Percentiles rank a stretch among this genome's conserved stretches.
Evolutionary conservation across 2,888 invertebrate species (phyloP).

Genomic region (Heliconius cydno): DNA sequence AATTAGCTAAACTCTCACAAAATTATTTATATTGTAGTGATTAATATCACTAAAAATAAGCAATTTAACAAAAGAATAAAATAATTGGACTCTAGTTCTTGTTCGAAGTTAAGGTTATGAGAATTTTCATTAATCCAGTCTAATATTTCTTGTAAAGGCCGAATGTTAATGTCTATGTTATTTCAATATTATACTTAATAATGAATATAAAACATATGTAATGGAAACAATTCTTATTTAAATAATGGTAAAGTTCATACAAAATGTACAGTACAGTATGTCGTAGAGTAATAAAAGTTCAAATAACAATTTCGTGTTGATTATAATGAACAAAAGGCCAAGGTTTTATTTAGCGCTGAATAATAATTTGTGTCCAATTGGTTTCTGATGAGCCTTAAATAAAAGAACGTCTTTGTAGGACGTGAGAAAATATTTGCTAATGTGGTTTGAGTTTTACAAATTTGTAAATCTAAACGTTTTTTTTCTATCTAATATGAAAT

Average conservation of each 20-base stretch:
- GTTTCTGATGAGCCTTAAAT: conserved; percentile 70
- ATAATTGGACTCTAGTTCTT: conserved; percentile 29
- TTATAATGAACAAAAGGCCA: conserved; percentile 72
- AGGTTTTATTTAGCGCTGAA: conserved; percentile 72
- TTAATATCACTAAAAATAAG: conserved; percentile 9
- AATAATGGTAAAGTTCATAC: conserved; percentile 57
- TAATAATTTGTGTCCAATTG: conserved; percentile 73
- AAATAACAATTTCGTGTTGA: conserved; percentile 61
- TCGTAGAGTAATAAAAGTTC: conserved; percentile 63
- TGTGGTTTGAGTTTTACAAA: conserved; percentile 19
- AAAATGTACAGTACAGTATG: conserved; percentile 33
- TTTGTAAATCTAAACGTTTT: neutral
- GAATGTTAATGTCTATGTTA: conserved; percentile 58
- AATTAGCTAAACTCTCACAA: conserved; percentile 14
- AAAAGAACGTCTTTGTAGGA: conserved; percentile 52
- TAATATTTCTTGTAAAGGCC: conserved; percentile 60
- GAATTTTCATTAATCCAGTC: conserved; percentile 67
- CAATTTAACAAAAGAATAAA: conserved; percentile 17
- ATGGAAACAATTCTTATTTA: conserved; percentile 55
- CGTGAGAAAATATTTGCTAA: conserved; percentile 48
- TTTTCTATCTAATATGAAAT: neutral
- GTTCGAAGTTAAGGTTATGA: conserved; percentile 64
- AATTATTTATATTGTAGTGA: neutral
- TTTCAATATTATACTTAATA: conserved; percentile 61
- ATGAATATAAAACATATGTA: conserved; percentile 36